Evolutionary conservation across 2,888 invertebrate genomes (phyloP), one percentile per base, ranked within the genome.

Genomic region (Heteropelma amictum): DNA sequence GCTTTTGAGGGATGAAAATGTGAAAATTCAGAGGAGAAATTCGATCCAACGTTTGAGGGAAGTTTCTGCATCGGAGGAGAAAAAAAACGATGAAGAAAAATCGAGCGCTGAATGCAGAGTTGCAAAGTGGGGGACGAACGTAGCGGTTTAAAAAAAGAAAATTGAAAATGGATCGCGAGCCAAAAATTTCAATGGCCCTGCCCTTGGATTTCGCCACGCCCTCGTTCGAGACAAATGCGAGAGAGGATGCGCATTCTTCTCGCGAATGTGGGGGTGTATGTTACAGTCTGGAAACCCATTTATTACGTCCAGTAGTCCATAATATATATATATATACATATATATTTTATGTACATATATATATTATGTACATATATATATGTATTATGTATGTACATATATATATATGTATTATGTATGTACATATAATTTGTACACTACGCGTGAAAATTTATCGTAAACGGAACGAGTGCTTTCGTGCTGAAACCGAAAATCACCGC

Each of bases 161-260:
- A 42, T 49, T 33, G 10, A 8, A 38, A 26, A 28, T 17, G 33
- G 23, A 10, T 51, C 30, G 42, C 17, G 54, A 64, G 64, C 38
- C 53, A 61, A 74, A 75, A 65, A 65, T 60, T 47, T 40, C 10
- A 14, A 12, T 54, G 65, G 70, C 74, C 61, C 65, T 75, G 74
- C 74, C 70, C 74, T 75, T 70, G 70, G 63, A 26, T 56, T 42
- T 40, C 65, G 70, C 64, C 74, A 75, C 74, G 70, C 74, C 74
- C n/a, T 75, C 26, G 51, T 53, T 12, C 49, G 47, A 12, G 19
- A 30, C 14, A 8, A 53, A 10, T 8, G 4, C 21, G 40, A 40
- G 33, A 53, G 60, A 61, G 54, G 53, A 67, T 70, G 64, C 54
- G 70, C 74, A 70, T 70, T 70, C 65, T 38, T 38, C 60, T 70